Conservation (phyloP, 2,888 invertebrate species). For the Nomada ruficornis region DNA sequence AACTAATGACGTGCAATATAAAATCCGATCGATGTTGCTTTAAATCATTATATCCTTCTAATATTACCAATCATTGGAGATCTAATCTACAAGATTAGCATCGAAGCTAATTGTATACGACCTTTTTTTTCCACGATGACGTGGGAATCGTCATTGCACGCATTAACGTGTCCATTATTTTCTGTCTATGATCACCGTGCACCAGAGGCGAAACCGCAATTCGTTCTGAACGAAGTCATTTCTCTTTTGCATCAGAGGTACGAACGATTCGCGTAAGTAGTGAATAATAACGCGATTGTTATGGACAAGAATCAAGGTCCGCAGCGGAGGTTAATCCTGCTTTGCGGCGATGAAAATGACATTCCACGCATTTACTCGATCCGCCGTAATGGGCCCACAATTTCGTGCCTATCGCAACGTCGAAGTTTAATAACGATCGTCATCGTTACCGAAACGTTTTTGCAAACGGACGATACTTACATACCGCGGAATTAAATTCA, state of each 20-base stretch:
- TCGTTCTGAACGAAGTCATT: slow-evolving; percentile 40
- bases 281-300: slow-evolving; percentile 44
- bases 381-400: slow-evolving; percentile 30
- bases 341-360: slow-evolving; percentile 29
- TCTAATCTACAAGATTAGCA: not conserved
- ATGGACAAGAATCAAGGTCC: slow-evolving; percentile 45
- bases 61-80: not conserved
- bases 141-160: slow-evolving; percentile 31
- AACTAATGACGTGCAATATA: not conserved
- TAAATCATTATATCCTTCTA: not conserved
- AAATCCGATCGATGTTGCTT: not conserved
- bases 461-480: no score
- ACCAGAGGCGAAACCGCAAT: slow-evolving; percentile 37
- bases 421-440: slow-evolving; percentile 26
- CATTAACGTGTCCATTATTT: slow-evolving; percentile 38
- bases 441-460: slow-evolving; percentile 3
- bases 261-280: slow-evolving; percentile 50
- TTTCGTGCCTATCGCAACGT: not conserved
- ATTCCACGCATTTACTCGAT: slow-evolving; percentile 34
- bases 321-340: not conserved
- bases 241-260: slow-evolving; percentile 26
- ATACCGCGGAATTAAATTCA: no score
- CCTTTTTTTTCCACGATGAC: not conserved
- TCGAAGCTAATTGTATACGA: not conserved
- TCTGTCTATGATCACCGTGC: slow-evolving; percentile 5